A percentile compares a stretch with the other conserved stretches of the same genome.
phyloP scores from a whole-genome alignment of 2,113 vertebrate species.

The Etheostoma cragini region DNA sequence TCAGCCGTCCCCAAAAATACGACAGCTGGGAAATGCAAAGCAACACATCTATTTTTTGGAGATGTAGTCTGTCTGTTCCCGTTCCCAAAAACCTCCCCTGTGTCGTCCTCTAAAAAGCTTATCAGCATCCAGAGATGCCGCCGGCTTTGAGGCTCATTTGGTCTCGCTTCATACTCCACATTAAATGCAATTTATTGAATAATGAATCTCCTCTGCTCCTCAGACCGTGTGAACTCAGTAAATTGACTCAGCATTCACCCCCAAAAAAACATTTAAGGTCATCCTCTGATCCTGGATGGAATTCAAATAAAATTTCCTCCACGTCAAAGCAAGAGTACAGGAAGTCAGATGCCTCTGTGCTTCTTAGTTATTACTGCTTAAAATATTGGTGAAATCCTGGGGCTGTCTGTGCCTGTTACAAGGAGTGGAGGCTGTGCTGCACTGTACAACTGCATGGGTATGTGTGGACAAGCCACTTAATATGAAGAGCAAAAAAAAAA shows the following conservation, averaged over 20 bases:
- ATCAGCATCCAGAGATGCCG: constrained; percentile 62
- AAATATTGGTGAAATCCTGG: constrained; percentile 44
- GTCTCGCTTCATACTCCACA: constrained; percentile 66
- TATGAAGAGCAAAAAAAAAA: constrained; percentile 43
- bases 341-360: constrained; percentile 25
- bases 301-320: constrained; percentile 47
- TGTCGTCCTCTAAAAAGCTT: constrained; percentile 54
- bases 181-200: constrained; percentile 74
- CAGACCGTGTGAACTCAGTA: constrained; percentile 52
- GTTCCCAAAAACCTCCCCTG: constrained; percentile 53
- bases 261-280: constrained; percentile 41
- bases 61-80: constrained; percentile 56
- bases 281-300: constrained; percentile 36
- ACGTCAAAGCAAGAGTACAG: constrained; percentile 20
- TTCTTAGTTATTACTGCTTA: background rate
- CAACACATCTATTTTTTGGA: constrained; percentile 44
- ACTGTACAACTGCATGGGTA: constrained; percentile 19
- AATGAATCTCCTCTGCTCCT: constrained; percentile 67
- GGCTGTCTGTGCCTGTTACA: background rate
- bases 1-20: constrained; percentile 47
- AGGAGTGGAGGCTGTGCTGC: background rate
- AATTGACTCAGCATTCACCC: constrained; percentile 37
- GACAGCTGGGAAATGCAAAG: constrained; percentile 48
- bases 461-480: constrained; percentile 48
- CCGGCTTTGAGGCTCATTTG: constrained; percentile 64